Percentiles rank a stretch among this genome's conserved stretches.
Conservation (phyloP, 2,797 vertebrate species). For the Megaceryle alcyon region DNA sequence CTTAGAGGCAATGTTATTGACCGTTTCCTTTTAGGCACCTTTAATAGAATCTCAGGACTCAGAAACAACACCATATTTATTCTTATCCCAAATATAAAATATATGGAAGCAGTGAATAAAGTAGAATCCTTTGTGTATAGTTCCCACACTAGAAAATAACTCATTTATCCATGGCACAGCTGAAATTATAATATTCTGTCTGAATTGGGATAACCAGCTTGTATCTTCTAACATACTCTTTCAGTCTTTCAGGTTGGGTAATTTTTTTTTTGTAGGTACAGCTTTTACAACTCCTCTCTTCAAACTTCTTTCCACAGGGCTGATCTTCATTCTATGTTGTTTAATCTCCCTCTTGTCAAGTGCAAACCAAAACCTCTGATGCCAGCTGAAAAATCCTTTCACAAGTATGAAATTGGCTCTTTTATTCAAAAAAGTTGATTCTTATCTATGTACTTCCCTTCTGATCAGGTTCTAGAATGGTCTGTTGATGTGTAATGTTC, state of each 20-base stretch:
- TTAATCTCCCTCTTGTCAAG: background rate
- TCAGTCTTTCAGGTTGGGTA: background rate
- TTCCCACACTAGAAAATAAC: background rate
- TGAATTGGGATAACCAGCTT: background rate
- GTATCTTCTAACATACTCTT: background rate
- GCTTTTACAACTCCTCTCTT: background rate
- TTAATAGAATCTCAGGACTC: constrained; percentile 4
- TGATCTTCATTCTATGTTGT: background rate
- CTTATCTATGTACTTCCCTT: background rate
- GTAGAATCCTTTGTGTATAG: background rate
- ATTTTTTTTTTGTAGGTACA: background rate
- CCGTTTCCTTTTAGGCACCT: background rate
- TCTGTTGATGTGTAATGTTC: constrained; percentile 7
- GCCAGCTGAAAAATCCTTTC: constrained; percentile 19
- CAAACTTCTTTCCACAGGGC: background rate
- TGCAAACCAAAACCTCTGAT: background rate
- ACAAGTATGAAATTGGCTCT: background rate
- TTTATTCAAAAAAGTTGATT: background rate
- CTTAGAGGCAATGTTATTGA: background rate
- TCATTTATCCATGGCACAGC: background rate
- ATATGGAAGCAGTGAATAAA: background rate
- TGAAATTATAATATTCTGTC: background rate
- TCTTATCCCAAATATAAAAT: constrained; percentile 29
- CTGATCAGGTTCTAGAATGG: background rate
- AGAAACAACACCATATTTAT: constrained; percentile 12